These are phyloP conservation scores for Bombus pyrosoma DNA, from an alignment of 1,140 invertebrate genomes.

Conservation along the genomic window DNA sequence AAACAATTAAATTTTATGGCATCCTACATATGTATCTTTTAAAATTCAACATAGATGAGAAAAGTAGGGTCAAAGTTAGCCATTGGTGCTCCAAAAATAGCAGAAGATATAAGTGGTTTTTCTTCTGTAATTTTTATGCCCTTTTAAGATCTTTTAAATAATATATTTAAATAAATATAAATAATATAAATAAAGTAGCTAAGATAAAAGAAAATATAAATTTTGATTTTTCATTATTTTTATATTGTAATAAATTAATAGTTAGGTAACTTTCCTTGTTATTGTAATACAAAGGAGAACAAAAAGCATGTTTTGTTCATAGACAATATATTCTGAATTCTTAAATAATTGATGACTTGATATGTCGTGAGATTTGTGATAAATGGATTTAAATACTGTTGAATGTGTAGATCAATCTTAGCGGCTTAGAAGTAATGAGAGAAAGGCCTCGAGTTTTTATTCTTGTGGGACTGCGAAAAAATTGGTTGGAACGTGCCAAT, in stretches of 20 bases:
- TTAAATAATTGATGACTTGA: not conserved
- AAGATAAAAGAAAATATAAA: not conserved
- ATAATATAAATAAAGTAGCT: not conserved
- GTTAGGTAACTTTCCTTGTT: not conserved
- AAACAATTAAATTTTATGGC: too few species aligned
- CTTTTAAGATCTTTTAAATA: not conserved
- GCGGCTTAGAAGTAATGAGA: not conserved
- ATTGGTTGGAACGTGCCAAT: not conserved
- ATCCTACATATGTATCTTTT: too few species aligned
- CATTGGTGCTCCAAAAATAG: not conserved
- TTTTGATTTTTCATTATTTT: not conserved
- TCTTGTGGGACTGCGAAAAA: not conserved
- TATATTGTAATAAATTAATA: not conserved
- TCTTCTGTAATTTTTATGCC: not conserved
- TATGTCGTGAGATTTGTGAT: conserved; percentile 14
- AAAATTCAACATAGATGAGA: too few species aligned
- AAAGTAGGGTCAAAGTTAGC: too few species aligned
- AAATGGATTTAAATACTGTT: conserved; percentile 25
- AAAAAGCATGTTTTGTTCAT: not conserved
- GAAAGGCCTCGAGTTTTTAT: conserved; percentile 34
- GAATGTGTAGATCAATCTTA: conserved; percentile 5
- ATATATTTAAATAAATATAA: too few species aligned
- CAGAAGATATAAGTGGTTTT: not conserved
- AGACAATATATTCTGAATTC: not conserved
- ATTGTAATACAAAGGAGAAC: not conserved